Conservation (phyloP, 2,113 vertebrate genomes). For the Zapornia atra region DNA sequence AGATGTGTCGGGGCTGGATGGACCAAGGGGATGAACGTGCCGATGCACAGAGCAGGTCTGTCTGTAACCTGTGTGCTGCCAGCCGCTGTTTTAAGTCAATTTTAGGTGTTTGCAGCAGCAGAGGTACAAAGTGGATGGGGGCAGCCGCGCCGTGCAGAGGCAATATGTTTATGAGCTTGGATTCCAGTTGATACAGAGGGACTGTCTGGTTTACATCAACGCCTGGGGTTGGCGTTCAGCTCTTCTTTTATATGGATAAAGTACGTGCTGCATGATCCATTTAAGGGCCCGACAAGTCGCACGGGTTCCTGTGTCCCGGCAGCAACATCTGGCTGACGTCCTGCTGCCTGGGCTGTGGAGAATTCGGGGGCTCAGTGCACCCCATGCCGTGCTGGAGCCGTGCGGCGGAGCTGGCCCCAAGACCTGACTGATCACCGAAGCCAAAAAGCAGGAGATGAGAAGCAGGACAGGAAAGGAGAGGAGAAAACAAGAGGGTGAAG, state of each 20-base stretch:
- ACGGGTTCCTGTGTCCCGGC: not conserved
- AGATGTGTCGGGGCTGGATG: rapidly evolving
- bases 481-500: not conserved
- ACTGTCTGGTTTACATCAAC: slow-evolving; percentile 9
- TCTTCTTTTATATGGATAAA: not conserved
- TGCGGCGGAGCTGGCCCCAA: not conserved
- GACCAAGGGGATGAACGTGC: not conserved
- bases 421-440: not conserved
- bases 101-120: not conserved
- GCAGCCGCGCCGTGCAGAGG: rapidly evolving
- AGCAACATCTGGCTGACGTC: not conserved
- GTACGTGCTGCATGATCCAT: not conserved
- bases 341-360: rapidly evolving
- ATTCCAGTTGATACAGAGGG: not conserved
- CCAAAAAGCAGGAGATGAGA: not conserved
- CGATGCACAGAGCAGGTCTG: not conserved
- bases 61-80: not conserved
- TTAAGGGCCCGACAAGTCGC: not conserved
- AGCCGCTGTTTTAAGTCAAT: rapidly evolving
- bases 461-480: slow-evolving; percentile 20
- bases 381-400: rapidly evolving
- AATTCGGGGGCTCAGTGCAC: rapidly evolving
- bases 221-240: not conserved
- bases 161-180: not conserved
- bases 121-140: rapidly evolving